Conservation (phyloP, 2,888 invertebrate species). For the Steinernema scapterisci region DNA sequence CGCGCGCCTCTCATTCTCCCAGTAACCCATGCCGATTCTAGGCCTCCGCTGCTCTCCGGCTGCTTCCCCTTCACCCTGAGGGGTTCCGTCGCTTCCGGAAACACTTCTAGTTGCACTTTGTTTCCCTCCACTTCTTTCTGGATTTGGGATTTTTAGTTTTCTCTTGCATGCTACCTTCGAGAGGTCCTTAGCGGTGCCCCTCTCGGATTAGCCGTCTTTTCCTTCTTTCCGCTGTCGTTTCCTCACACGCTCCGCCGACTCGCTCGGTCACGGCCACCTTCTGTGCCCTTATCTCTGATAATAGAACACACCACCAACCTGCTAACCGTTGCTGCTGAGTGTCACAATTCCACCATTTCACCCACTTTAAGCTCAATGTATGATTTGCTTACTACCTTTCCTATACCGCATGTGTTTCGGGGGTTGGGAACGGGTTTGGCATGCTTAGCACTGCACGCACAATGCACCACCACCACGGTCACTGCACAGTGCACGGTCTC, state of each 20-base stretch:
- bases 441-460: slow-evolving; percentile 3
- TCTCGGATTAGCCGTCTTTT: not conserved
- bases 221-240: slow-evolving; percentile 22
- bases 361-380: slow-evolving; percentile 25
- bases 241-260: not conserved
- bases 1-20: slow-evolving; percentile 13
- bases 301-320: slow-evolving; percentile 19
- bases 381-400: slow-evolving; percentile 28
- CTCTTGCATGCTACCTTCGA: slow-evolving; percentile 14
- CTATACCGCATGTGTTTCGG: not conserved
- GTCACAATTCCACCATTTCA: slow-evolving; percentile 26
- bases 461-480: not conserved
- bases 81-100: not conserved
- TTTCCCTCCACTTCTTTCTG: not conserved
- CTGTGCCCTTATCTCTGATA: slow-evolving; percentile 6
- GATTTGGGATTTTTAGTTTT: not conserved
- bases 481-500: slow-evolving; percentile 19
- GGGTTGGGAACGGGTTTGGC: not conserved
- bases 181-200: not conserved
- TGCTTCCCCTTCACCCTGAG: not conserved
- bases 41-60: not conserved
- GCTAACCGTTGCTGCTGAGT: slow-evolving; percentile 29
- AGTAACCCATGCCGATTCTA: slow-evolving; percentile 7
- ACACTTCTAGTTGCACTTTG: not conserved
- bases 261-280: not conserved